Percentiles rank a stretch among this genome's conserved stretches.
These are phyloP conservation scores for Nephila pilipes DNA, from an alignment of 1,140 invertebrate species.

Conservation along the genomic window DNA sequence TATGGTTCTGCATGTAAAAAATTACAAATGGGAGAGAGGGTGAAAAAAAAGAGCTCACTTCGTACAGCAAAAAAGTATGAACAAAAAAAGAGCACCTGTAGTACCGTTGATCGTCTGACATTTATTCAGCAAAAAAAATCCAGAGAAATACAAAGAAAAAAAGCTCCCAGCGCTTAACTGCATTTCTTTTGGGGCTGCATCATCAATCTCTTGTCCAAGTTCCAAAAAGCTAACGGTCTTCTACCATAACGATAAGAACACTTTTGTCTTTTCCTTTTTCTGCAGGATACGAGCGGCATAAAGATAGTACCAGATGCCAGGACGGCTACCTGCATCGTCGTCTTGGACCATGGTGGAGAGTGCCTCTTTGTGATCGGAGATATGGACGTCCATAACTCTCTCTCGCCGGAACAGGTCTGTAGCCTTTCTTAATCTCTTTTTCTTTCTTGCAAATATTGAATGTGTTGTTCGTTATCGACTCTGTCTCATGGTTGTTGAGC, in stretches of 20 bases:
- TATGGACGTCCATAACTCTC: slow-evolving; percentile 89
- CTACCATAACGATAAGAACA: background rate
- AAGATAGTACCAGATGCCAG: slow-evolving; percentile 80
- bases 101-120: background rate
- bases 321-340: slow-evolving; percentile 88
- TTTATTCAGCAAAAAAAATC: background rate
- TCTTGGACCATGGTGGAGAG: slow-evolving; percentile 88
- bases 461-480: background rate
- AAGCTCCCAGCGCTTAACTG: background rate
- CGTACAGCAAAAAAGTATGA: background rate
- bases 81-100: background rate
- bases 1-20: too few relatives aligned
- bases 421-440: background rate
- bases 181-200: background rate
- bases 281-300: slow-evolving; percentile 81
- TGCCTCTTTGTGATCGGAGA: slow-evolving; percentile 90
- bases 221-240: background rate
- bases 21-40: too few relatives aligned
- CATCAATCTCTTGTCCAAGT: background rate
- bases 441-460: background rate
- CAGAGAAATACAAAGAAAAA: background rate
- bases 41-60: too few relatives aligned
- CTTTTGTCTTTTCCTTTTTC: slow-evolving; percentile 51
- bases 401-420: slow-evolving; percentile 84
- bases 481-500: background rate